Evolutionary conservation across 1,140 invertebrate genomes (phyloP).

Genomic region (Caenorhabditis tropicalis): DNA sequence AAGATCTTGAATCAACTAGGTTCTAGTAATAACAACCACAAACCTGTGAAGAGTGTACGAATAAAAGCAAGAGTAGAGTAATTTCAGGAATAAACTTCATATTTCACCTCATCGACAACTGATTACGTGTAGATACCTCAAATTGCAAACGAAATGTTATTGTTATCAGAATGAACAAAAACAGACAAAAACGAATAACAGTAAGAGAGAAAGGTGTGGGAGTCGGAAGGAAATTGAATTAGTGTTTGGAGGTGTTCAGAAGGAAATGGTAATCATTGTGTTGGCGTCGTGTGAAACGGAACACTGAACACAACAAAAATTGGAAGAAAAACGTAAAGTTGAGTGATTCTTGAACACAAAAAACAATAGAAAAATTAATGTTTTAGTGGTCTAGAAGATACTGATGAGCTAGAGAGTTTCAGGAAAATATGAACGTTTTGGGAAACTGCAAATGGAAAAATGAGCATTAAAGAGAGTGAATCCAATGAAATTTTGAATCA

Average conservation of each 20-base stretch:
- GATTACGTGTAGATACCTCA: too few relatives aligned
- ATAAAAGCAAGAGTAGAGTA: conserved; percentile 36
- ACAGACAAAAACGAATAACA: too few relatives aligned
- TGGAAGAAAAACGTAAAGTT: too few relatives aligned
- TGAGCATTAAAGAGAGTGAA: too few relatives aligned
- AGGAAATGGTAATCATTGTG: too few relatives aligned
- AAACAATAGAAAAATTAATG: too few relatives aligned
- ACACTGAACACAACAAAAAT: not conserved
- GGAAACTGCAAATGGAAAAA: too few relatives aligned
- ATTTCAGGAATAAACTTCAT: conserved; percentile 26
- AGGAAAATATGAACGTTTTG: too few relatives aligned
- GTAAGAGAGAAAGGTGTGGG: not conserved
- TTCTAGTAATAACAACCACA: too few relatives aligned
- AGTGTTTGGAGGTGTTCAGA: not conserved
- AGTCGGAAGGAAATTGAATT: not conserved
- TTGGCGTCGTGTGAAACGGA: not conserved
- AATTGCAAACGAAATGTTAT: not conserved
- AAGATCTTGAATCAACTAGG: conserved; percentile 19
- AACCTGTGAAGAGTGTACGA: conserved; percentile 32
- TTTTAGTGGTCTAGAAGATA: too few relatives aligned
- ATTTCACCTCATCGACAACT: conserved; percentile 1
- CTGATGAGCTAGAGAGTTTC: too few relatives aligned
- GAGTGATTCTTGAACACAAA: too few relatives aligned
- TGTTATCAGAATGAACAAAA: not conserved
- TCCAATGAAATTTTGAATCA: not conserved